Conservation (phyloP, 30 jellyfish, hydroid and myxozoan genomes). For the Aurelia sp. region DNA sequence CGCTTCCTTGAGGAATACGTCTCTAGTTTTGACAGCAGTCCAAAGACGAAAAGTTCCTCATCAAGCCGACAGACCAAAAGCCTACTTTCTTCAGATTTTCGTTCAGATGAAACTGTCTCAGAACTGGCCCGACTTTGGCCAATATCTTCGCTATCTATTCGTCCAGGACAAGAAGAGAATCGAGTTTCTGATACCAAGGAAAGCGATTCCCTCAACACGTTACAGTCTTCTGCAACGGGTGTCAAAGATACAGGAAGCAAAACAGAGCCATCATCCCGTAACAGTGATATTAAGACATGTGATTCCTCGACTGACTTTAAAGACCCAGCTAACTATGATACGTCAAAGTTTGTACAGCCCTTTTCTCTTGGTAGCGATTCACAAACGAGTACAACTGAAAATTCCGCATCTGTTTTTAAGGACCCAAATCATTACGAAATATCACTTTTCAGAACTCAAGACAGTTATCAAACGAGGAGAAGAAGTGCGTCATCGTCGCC, state of each 20-base stretch:
- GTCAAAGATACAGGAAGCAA: neutral
- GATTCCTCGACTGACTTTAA: constrained; percentile 15
- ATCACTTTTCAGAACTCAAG: neutral
- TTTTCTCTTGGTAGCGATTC: neutral
- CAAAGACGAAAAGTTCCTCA: constrained; percentile 35
- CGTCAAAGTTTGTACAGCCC: neutral
- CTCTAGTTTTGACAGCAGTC: constrained; percentile 15
- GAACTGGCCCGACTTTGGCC: constrained; percentile 64
- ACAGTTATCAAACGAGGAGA: neutral
- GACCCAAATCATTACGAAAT: constrained; percentile 50
- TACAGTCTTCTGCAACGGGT: neutral
- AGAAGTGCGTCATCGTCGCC: constrained; percentile 17
- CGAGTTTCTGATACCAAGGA: neutral
- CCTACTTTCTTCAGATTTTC: constrained; percentile 32
- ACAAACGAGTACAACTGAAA: neutral
- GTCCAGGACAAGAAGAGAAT: constrained; percentile 9
- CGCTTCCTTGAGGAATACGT: constrained; percentile 23
- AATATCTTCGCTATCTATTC: constrained; percentile 10
- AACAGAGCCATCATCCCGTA: neutral
- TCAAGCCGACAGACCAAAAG: constrained; percentile 28
- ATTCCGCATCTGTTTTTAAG: constrained; percentile 8
- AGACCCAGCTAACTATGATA: constrained; percentile 41
- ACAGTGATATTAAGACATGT: neutral
- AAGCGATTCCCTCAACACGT: neutral
- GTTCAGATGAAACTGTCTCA: constrained; percentile 63